These are phyloP conservation scores for Phocides pigmalion DNA, from an alignment of 1,140 invertebrate species.

Conservation along the genomic window DNA sequence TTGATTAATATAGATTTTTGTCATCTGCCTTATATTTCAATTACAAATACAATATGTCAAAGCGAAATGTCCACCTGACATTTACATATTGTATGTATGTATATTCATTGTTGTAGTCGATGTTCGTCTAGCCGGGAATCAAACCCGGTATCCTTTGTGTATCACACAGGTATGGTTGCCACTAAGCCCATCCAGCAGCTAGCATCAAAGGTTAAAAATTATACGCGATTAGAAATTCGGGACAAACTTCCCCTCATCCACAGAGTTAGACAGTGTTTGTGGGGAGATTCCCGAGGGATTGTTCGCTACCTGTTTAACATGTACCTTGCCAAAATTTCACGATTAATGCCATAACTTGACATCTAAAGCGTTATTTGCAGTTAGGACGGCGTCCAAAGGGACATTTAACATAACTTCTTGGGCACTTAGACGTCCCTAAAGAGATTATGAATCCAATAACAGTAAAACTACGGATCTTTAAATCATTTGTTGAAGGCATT, in stretches of 20 bases:
- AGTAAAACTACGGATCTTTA: slow-evolving; percentile 4
- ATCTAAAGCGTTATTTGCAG: slow-evolving; percentile 41
- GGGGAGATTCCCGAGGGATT: slow-evolving; percentile 33
- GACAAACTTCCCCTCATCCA: slow-evolving; percentile 46
- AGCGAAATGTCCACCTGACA: no score
- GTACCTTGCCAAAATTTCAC: slow-evolving; percentile 43
- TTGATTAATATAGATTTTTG: no score
- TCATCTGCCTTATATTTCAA: no score
- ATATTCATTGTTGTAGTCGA: no score
- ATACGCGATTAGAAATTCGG: slow-evolving; percentile 19
- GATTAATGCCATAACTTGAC: slow-evolving; percentile 57
- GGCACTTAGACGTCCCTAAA: neutral
- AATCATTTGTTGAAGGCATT: neutral
- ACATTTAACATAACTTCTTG: slow-evolving; percentile 15
- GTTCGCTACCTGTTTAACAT: slow-evolving; percentile 39
- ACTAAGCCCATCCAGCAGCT: no score
- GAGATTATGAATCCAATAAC: neutral
- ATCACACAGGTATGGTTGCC: no score
- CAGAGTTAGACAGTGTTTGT: slow-evolving; percentile 38
- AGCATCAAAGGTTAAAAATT: slow-evolving; percentile 27
- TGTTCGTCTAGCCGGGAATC: no score
- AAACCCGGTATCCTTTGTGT: no score
- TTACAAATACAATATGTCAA: no score
- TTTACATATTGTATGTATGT: no score
- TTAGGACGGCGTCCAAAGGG: slow-evolving; percentile 1